A percentile compares a stretch with the other conserved stretches of the same genome.
phyloP scores from a whole-genome alignment of 2,888 invertebrate genomes.

The Chymomyza caudatula region DNA sequence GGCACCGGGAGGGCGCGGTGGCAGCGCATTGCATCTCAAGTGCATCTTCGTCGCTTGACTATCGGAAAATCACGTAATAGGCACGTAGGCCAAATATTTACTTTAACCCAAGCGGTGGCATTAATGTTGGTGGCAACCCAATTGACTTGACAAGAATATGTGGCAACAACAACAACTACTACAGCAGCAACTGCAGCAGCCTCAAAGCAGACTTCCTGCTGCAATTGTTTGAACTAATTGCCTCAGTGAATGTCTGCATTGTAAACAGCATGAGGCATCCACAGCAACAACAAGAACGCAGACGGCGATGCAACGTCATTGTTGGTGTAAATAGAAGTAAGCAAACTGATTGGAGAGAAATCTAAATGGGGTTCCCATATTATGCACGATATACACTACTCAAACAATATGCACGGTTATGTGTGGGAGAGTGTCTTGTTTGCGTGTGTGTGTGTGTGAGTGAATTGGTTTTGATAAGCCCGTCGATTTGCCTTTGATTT shows the following conservation, averaged over 20 bases:
- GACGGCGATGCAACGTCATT: background rate
- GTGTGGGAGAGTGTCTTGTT: background rate
- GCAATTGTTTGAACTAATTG: slow-evolving; percentile 59
- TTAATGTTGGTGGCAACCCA: slow-evolving; percentile 60
- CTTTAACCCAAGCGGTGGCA: slow-evolving; percentile 28
- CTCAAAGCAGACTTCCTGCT: slow-evolving; percentile 35
- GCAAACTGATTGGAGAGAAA: background rate
- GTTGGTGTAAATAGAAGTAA: background rate
- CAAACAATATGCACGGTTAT: background rate
- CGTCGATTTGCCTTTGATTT: background rate
- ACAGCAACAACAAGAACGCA: slow-evolving; percentile 5
- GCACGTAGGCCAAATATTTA: slow-evolving; percentile 69
- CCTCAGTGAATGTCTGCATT: slow-evolving; percentile 29
- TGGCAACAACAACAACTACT: slow-evolving; percentile 23
- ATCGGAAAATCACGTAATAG: slow-evolving; percentile 68
- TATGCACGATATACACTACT: background rate
- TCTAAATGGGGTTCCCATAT: background rate
- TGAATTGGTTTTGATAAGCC: background rate
- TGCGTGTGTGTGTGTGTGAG: background rate
- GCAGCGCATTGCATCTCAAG: background rate
- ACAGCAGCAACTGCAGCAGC: slow-evolving; percentile 36
- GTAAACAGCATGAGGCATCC: slow-evolving; percentile 26
- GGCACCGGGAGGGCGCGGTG: background rate
- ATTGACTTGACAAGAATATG: slow-evolving; percentile 51
- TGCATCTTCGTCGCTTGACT: slow-evolving; percentile 31